Conservation (phyloP, 2,888 invertebrate species). For the Axea sp. region DNA sequence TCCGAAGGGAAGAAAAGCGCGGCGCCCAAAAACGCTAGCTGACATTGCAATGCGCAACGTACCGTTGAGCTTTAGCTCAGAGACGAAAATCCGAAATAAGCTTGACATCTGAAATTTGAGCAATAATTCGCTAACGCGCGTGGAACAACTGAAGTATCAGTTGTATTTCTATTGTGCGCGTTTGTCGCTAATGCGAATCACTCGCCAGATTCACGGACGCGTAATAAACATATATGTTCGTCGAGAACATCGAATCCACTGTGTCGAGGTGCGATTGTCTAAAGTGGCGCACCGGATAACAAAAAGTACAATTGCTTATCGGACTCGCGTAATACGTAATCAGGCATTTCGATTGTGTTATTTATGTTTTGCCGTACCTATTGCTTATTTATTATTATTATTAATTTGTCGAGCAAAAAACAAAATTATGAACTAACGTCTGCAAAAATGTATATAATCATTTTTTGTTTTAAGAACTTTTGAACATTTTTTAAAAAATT, state of each 20-base stretch:
- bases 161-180: conserved; percentile 39
- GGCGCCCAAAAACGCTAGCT: background rate
- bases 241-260: conserved; percentile 49
- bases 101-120: conserved; percentile 40
- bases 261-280: conserved; percentile 47
- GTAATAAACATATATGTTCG: conserved; percentile 60
- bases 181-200: conserved; percentile 59
- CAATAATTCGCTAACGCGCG: conserved; percentile 40
- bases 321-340: conserved; percentile 45
- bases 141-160: conserved; percentile 45
- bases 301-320: conserved; percentile 51
- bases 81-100: conserved; percentile 20
- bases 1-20: background rate
- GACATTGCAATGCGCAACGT: conserved; percentile 11
- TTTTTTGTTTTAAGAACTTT: too few species aligned
- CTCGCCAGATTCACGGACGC: conserved; percentile 53
- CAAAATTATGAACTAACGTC: too few species aligned
- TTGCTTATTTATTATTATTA: too few species aligned
- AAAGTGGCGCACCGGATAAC: conserved; percentile 50
- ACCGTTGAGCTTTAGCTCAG: conserved; percentile 26
- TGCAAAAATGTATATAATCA: too few species aligned
- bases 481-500: too few species aligned
- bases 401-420: too few species aligned
- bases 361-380: conserved; percentile 23
- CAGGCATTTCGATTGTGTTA: conserved; percentile 28